Conservation (phyloP, 2,888 invertebrate species). For the Stegophylla sp. region DNA sequence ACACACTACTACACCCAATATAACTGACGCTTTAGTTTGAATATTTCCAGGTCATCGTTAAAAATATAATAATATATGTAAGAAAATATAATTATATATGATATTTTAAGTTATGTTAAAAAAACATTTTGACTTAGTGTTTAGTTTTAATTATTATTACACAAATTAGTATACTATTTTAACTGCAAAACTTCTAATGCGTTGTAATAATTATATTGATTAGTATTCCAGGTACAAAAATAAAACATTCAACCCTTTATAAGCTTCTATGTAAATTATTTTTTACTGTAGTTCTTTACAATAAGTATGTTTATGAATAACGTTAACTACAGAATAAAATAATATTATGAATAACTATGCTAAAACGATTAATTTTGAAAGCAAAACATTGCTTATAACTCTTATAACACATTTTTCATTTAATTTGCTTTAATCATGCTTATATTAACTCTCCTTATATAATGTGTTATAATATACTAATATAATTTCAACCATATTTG, state of each 20-base stretch:
- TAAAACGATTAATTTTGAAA: neutral
- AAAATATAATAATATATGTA: neutral
- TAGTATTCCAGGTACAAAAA: slow-evolving; percentile 6
- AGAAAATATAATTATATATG: neutral
- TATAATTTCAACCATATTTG: no score
- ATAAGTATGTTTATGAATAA: neutral
- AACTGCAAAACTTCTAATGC: slow-evolving; percentile 7
- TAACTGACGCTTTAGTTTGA: neutral
- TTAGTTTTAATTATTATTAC: slow-evolving; percentile 11
- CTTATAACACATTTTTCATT: neutral
- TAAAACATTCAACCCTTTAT: slow-evolving; percentile 24
- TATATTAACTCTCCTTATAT: neutral
- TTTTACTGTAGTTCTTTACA: neutral
- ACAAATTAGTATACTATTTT: slow-evolving; percentile 10
- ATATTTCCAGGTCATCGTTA: slow-evolving; percentile 21
- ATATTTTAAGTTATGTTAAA: neutral
- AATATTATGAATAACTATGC: neutral
- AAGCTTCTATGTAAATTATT: slow-evolving; percentile 21
- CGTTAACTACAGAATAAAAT: neutral
- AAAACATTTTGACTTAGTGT: neutral
- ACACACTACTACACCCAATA: no score
- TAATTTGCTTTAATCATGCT: neutral
- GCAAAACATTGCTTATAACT: neutral
- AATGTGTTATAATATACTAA: no score
- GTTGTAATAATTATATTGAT: slow-evolving; percentile 40